Evolutionary conservation across 2,797 vertebrate species (phyloP).

Genomic region (Peromyscus attwateri): DNA sequence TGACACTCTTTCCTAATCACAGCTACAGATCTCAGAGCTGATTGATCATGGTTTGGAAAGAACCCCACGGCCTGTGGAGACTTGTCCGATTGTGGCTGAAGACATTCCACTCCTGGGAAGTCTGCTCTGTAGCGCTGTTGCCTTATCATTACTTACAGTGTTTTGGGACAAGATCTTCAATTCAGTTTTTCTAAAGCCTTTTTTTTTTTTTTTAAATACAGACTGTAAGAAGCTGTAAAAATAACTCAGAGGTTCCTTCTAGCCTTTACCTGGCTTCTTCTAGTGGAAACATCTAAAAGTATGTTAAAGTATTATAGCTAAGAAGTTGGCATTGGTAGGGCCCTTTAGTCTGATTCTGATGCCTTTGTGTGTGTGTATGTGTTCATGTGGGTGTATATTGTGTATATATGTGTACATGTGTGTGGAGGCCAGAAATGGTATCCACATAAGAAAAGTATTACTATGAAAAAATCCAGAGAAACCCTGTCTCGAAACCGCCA

Average conservation of each 20-base stretch:
- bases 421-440: not conserved
- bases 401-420: not conserved
- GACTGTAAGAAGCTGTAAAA: conserved; percentile 36
- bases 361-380: not conserved
- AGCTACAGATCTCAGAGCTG: conserved; percentile 39
- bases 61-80: conserved; percentile 9
- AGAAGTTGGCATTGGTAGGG: not conserved
- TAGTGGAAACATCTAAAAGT: not conserved
- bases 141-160: conserved; percentile 3
- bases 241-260: not conserved
- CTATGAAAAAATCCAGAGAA: not conserved
- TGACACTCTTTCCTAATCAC: conserved; percentile 47
- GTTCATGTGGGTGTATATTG: not conserved
- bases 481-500: not conserved
- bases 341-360: conserved; percentile 20
- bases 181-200: conserved; percentile 9
- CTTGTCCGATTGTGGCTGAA: conserved; percentile 55
- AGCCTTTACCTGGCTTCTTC: not conserved
- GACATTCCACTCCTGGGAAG: not conserved
- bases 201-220: not conserved
- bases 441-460: not conserved
- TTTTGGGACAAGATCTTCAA: conserved; percentile 44
- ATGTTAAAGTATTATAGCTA: not conserved
- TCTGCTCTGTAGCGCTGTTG: not conserved
- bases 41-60: conserved; percentile 65